Evolutionary conservation across 2,113 vertebrate genomes (phyloP).

Genomic region (Phrynosoma platyrhinos): DNA sequence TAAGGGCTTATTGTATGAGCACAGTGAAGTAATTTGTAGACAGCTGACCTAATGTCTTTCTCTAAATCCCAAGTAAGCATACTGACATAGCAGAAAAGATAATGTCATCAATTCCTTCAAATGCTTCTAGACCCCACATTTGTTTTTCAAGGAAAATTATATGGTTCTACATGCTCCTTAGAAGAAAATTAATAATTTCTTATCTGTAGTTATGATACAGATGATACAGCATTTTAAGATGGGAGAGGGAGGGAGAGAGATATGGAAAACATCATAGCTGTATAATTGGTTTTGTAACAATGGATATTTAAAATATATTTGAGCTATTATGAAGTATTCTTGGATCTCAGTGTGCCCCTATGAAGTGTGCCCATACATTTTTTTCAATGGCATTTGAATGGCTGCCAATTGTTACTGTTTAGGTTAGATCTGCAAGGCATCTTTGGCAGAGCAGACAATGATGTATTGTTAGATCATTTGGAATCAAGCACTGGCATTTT

Average conservation of each 20-base stretch:
- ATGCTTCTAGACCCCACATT: not conserved
- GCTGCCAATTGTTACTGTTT: not conserved
- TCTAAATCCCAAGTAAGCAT: not conserved
- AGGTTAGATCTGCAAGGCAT: conserved; percentile 39
- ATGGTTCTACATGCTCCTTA: not conserved
- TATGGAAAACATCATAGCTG: not conserved
- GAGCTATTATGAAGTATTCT: conserved; percentile 6
- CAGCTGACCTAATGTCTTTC: not conserved
- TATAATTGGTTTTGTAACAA: not conserved
- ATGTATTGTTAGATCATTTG: conserved; percentile 41
- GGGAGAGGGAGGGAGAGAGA: not conserved
- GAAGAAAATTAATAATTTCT: not conserved
- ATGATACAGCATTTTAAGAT: not conserved
- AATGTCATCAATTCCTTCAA: not conserved
- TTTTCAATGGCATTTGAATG: conserved; percentile 17
- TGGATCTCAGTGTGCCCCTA: not conserved
- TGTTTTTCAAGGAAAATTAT: not conserved
- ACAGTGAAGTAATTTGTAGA: not conserved
- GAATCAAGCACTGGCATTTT: conserved; percentile 56
- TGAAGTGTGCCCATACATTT: not conserved
- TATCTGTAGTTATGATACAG: not conserved
- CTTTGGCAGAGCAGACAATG: conserved; percentile 44
- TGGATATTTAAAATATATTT: conserved; percentile 39
- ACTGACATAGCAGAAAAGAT: not conserved
- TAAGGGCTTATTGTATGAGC: not conserved